Conservation (phyloP, 2,113 vertebrate species). For the Stegastes partitus region DNA sequence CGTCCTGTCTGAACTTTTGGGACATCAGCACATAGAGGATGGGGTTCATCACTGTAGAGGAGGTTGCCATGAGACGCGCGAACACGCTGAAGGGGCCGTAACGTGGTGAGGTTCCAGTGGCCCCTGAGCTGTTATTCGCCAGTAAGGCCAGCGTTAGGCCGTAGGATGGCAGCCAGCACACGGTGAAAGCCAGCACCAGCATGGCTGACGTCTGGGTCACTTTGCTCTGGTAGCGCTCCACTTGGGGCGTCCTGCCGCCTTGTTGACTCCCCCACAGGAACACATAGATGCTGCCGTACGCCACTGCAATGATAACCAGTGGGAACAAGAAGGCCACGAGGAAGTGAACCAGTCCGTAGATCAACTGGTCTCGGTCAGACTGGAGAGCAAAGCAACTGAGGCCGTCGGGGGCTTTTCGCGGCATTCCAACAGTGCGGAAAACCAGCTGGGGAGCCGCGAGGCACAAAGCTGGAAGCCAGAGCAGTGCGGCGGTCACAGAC, state of each 20-base stretch:
- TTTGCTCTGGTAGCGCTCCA: slow-evolving; percentile 82
- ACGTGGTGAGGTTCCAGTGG: slow-evolving; percentile 64
- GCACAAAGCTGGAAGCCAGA: slow-evolving; percentile 80
- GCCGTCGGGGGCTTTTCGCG: neutral
- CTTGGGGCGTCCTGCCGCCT: slow-evolving; percentile 53
- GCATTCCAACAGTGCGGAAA: slow-evolving; percentile 71
- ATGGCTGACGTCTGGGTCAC: slow-evolving; percentile 82
- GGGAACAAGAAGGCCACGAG: slow-evolving; percentile 80
- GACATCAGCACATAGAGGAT: slow-evolving; percentile 85
- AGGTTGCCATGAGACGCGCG: slow-evolving; percentile 80
- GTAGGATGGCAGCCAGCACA: slow-evolving; percentile 86
- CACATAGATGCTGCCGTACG: slow-evolving; percentile 76
- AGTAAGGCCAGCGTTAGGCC: slow-evolving; percentile 77
- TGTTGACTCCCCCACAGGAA: slow-evolving; percentile 72
- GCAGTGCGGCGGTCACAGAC: slow-evolving; percentile 31
- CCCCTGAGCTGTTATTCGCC: slow-evolving; percentile 30
- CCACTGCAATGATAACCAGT: slow-evolving; percentile 74
- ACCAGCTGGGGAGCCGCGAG: slow-evolving; percentile 81
- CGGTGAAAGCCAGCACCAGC: slow-evolving; percentile 83
- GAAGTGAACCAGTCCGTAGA: slow-evolving; percentile 81
- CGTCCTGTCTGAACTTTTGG: slow-evolving; percentile 83
- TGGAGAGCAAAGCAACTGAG: slow-evolving; percentile 80
- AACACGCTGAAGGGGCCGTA: slow-evolving; percentile 77
- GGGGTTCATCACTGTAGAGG: slow-evolving; percentile 84
- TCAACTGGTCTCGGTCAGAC: slow-evolving; percentile 71